phyloP scores from a whole-genome alignment of 1,140 invertebrate species.

The Nymphalis io region DNA sequence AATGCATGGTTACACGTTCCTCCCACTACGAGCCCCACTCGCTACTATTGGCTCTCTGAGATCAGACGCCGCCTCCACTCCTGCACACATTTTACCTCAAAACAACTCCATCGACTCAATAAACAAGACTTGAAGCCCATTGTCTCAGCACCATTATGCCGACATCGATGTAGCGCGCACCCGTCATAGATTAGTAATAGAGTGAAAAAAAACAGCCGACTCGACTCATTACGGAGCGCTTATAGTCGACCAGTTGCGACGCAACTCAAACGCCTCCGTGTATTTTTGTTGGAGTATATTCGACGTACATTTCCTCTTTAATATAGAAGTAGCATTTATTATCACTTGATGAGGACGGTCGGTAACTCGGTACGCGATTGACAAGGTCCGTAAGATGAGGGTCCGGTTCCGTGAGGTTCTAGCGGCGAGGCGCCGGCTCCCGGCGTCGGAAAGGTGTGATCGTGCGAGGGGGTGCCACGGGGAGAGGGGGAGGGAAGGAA shows the following conservation, averaged over 20 bases:
- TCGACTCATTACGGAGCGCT: conserved; percentile 1
- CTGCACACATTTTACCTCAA: conserved; percentile 71
- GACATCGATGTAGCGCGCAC: conserved; percentile 52
- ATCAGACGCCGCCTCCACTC: conserved; percentile 69
- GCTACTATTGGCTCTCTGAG: conserved; percentile 62
- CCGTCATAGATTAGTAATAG: conserved; percentile 62
- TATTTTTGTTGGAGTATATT: conserved; percentile 1
- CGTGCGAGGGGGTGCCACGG: conserved; percentile 24
- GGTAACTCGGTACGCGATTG: conserved; percentile 9
- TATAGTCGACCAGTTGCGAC: conserved; percentile 4
- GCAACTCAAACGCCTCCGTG: background rate
- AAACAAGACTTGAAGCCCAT: conserved; percentile 76
- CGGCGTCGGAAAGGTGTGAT: conserved; percentile 34
- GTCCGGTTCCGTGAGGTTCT: conserved; percentile 23
- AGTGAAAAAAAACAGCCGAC: conserved; percentile 33
- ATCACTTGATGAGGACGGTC: conserved; percentile 3
- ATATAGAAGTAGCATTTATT: conserved; percentile 18
- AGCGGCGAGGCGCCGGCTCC: conserved; percentile 52
- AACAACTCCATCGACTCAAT: conserved; percentile 77
- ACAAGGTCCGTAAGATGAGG: conserved; percentile 29
- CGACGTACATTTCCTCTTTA: conserved; percentile 48
- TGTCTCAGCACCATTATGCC: conserved; percentile 70
- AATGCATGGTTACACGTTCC: conserved; percentile 70
- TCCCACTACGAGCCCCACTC: conserved; percentile 55
- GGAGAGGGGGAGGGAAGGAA: conserved; percentile 46